Base-by-base conservation (phyloP, 2,113 vertebrate species). In the Hydrolagus affinis region DNA sequence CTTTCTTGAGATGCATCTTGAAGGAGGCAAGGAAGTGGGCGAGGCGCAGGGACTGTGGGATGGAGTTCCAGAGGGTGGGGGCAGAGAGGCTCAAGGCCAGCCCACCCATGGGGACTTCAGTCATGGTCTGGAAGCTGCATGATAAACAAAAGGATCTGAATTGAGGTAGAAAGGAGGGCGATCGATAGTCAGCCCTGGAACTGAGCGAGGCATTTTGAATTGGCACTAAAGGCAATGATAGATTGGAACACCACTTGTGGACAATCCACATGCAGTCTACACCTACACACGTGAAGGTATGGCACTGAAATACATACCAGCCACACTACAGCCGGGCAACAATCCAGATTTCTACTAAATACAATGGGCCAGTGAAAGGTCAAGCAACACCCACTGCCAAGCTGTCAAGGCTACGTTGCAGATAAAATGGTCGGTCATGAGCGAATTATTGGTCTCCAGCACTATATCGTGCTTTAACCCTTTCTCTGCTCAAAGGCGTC, bases 301-400 rank as follows among this genome's bases (percentile, higher is more conserved):
- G 17, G 59, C 78, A 68, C 60, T 64, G 78, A 66, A 44, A 44
- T 44, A 44, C 62, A 83, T 32, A 83, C 78, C 62, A 83, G 78
- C 60, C 62, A 66, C 62, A 83, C 60, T 66, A 66, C 19, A 25
- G 25, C 62, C 14, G 28, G 78, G 78, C 78, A 83, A 9, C 66
- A 83, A 66, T 83, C 78, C 78, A 83, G 25, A 83, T 83, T 68
- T 60, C 14, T 32, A 83, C 28, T 66, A 83, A 83, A 30, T 83
- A 83, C 78, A 83, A 83, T 83, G 78, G 78, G 78, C 78, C 32
- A 66, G 78, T 83, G 78, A 66, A 83, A 83, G 78, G 78, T 83
- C 59, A 68, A 60, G 60, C 78, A 28, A 83, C 78, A 62, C 78
- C 78, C 62, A 83, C 78, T 64, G 78, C 62, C 30, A 83, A 83